Conservation (phyloP, 2,797 vertebrate genomes). For the Acanthopagrus latus region DNA sequence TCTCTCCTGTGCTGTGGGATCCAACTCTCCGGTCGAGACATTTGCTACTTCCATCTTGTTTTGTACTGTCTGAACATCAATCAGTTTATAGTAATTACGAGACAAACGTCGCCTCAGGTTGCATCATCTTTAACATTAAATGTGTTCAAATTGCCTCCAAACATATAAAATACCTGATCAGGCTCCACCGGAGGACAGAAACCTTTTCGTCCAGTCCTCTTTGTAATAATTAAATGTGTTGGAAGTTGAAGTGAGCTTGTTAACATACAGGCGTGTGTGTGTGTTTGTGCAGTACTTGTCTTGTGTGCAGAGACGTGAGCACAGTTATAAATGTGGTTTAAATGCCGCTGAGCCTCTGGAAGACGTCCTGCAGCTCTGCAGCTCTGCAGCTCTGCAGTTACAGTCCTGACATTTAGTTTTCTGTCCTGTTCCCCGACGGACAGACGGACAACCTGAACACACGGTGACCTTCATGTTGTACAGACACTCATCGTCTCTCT, state of each 20-base stretch:
- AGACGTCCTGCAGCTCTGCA: background rate
- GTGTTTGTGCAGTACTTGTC: background rate
- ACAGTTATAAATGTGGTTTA: background rate
- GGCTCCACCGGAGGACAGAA: background rate
- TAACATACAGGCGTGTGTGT: background rate
- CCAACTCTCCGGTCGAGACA: too few species aligned
- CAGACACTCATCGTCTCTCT: background rate
- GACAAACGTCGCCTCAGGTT: background rate
- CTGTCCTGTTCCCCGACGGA: background rate
- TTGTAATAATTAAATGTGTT: background rate
- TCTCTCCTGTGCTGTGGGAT: too few species aligned
- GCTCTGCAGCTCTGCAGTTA: too few species aligned
- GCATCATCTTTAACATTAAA: background rate
- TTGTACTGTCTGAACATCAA: too few species aligned
- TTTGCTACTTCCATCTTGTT: too few species aligned
- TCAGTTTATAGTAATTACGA: too few species aligned
- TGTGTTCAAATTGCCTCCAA: background rate
- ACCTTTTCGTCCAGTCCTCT: constrained; percentile 1
- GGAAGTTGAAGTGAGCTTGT: background rate
- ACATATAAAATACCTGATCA: background rate
- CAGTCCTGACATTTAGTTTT: constrained; percentile 23
- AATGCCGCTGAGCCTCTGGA: constrained; percentile 1
- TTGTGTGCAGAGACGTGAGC: too few species aligned
- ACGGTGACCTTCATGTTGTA: too few species aligned
- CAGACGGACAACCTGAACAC: background rate